phyloP scores from a whole-genome alignment of 2,113 vertebrate species.

The Pangasianodon hypophthalmus region DNA sequence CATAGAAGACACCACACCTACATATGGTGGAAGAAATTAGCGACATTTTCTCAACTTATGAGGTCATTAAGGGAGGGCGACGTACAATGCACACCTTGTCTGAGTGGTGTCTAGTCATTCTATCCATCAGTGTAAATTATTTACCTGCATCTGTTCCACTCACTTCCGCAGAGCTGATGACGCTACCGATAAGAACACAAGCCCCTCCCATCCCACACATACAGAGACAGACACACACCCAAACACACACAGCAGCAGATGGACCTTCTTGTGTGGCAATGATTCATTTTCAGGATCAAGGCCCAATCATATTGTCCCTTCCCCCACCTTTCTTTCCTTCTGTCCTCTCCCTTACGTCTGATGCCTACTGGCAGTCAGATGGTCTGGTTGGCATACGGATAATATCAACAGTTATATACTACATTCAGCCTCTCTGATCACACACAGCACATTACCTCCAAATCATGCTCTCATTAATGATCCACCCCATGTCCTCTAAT shows the following conservation, averaged over 20 bases:
- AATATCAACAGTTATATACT: background rate
- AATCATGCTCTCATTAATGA: constrained; percentile 42
- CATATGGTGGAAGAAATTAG: background rate
- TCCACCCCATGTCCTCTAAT: constrained; percentile 33
- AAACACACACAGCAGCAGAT: constrained; percentile 47
- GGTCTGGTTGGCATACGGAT: constrained; percentile 26
- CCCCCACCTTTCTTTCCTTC: constrained; percentile 18
- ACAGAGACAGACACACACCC: constrained; percentile 15
- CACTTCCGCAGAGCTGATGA: constrained; percentile 20
- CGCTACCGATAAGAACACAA: constrained; percentile 18
- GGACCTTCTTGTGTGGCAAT: constrained; percentile 40
- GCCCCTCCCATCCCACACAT: background rate
- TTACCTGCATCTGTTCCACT: constrained; percentile 38
- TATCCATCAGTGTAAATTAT: constrained; percentile 49
- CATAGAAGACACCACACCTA: background rate
- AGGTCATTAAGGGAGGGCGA: constrained; percentile 7
- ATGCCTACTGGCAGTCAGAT: constrained; percentile 26
- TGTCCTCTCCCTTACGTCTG: constrained; percentile 19
- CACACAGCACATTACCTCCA: background rate
- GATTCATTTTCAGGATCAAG: constrained; percentile 44
- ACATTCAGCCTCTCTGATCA: background rate
- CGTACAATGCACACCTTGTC: constrained; percentile 22
- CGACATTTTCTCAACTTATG: background rate
- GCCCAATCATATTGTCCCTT: constrained; percentile 24
- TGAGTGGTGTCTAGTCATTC: constrained; percentile 27